Conservation (phyloP, 2,113 vertebrate genomes). For the Typhlomys cinereus region DNA sequence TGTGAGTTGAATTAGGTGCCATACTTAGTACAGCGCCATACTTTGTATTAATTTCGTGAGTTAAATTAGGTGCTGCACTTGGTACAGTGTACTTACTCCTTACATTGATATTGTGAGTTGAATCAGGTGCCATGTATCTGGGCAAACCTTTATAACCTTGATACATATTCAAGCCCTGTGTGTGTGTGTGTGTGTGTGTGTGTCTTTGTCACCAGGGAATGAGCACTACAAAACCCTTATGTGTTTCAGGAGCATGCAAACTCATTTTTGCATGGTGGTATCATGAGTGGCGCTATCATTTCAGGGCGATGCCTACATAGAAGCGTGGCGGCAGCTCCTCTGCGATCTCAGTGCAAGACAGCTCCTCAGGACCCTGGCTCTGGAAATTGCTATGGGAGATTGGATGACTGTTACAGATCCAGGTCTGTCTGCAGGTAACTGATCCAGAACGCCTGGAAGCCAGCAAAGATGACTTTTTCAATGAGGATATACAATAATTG, state of each 20-base stretch:
- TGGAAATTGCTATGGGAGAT: conserved; percentile 93
- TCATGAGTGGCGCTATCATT: conserved; percentile 79
- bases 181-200: not conserved
- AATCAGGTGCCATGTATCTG: not conserved
- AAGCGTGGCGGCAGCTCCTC: conserved; percentile 77
- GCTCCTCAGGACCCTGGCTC: conserved; percentile 81
- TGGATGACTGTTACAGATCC: conserved; percentile 90
- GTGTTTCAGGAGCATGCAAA: not conserved
- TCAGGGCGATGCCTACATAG: conserved; percentile 87
- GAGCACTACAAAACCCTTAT: not conserved
- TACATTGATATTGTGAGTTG: not conserved
- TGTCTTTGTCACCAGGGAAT: not conserved
- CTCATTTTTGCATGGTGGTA: not conserved
- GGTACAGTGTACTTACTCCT: too few relatives aligned
- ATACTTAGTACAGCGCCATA: too few relatives aligned
- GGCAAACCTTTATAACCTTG: not conserved
- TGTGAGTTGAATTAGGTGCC: not conserved
- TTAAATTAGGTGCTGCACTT: not conserved
- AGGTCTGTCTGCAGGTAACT: conserved; percentile 89
- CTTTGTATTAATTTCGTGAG: not conserved
- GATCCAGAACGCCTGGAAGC: not conserved
- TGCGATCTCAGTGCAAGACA: conserved; percentile 81
- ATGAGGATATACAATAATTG: not conserved
- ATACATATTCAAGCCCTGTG: not conserved
- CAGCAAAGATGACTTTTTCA: not conserved